Percentiles rank a stretch among this genome's conserved stretches.
phyloP scores from a whole-genome alignment of 92 coral and sea anemone genomes.

The Parazoanthus swiftii region DNA sequence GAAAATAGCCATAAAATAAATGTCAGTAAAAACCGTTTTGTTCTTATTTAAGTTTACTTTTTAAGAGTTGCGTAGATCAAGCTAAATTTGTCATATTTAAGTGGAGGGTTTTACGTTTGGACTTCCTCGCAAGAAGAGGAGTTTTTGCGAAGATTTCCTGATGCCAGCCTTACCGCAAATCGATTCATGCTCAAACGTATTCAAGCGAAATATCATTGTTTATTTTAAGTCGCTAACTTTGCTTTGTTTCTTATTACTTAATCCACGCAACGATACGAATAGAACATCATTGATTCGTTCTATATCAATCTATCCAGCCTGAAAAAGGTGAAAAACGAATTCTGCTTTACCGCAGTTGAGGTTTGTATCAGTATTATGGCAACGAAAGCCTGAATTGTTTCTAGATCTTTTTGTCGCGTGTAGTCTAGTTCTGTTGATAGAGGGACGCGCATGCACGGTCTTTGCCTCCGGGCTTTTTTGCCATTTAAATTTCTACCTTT shows the following conservation, averaged over 20 bases:
- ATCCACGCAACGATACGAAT: neutral
- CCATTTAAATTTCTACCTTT: neutral
- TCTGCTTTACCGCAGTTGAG: neutral
- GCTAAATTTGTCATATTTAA: constrained; percentile 13
- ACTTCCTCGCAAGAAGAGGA: constrained; percentile 19
- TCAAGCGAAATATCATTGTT: neutral
- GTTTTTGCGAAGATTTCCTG: neutral
- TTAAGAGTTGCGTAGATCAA: neutral
- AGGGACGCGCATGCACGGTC: neutral
- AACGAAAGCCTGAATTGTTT: neutral
- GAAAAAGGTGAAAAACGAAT: too few species aligned
- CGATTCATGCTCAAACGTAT: neutral
- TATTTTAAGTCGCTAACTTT: neutral
- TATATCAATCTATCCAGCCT: neutral
- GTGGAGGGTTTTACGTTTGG: neutral
- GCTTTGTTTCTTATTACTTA: neutral
- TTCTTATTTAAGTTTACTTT: neutral
- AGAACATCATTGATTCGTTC: neutral
- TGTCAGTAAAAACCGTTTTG: neutral
- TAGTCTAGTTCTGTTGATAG: neutral
- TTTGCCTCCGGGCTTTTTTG: constrained; percentile 31
- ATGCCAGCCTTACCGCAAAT: neutral
- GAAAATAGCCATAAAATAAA: neutral
- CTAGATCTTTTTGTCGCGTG: constrained; percentile 22
- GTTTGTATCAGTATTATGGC: neutral